Percentiles rank a stretch among this genome's conserved stretches.
Conservation (phyloP, 2,113 vertebrate genomes). For the Herpetotheres cachinnans region DNA sequence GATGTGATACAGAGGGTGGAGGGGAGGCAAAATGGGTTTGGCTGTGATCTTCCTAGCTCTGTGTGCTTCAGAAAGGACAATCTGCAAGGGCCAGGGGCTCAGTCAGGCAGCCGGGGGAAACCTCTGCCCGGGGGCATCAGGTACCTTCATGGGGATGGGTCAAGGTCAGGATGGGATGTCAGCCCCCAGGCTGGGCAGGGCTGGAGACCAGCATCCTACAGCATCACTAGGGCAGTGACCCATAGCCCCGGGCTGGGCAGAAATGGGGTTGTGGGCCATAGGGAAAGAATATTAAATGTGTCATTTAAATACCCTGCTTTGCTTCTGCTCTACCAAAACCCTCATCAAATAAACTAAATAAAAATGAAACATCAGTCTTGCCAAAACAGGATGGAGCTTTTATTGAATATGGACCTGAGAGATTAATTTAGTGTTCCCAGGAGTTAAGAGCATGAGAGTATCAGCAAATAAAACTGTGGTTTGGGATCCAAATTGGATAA, state of each 20-base stretch:
- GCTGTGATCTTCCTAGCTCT: not conserved
- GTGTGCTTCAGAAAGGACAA: not conserved
- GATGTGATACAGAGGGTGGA: not conserved
- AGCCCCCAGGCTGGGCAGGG: not conserved
- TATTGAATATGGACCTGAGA: not conserved
- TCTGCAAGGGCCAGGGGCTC: not conserved
- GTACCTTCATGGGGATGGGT: not conserved
- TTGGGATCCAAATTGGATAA: not conserved
- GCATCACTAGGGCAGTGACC: not conserved
- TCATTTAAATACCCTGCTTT: not conserved
- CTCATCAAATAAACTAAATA: not conserved
- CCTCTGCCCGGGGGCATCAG: too few species aligned
- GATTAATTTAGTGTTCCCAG: not conserved
- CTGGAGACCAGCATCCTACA: not conserved
- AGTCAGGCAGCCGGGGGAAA: not conserved
- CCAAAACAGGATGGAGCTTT: not conserved
- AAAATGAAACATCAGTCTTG: not conserved
- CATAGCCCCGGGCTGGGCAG: not conserved
- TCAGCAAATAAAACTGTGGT: not conserved
- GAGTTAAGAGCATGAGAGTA: not conserved
- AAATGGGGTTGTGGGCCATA: not conserved
- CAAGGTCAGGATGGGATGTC: not conserved
- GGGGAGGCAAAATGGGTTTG: not conserved
- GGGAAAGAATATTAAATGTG: not conserved
- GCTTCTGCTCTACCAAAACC: not conserved